A percentile compares a stretch with the other conserved stretches of the same genome.
phyloP scores from a whole-genome alignment of 2,113 vertebrate species.

The Pseudopipra pipra region DNA sequence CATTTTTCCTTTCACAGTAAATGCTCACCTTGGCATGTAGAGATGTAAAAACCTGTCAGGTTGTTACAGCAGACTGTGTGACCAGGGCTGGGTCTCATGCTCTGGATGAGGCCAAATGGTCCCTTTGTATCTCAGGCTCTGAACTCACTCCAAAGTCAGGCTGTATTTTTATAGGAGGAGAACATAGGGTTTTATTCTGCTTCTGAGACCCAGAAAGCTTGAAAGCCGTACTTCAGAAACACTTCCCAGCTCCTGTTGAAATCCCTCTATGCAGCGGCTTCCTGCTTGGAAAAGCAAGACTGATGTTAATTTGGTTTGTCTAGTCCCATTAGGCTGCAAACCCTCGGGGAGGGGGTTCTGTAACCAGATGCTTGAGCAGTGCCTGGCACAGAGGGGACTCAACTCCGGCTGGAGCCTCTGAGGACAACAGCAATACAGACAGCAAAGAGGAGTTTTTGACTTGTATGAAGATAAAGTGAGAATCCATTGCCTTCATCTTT shows the following conservation, averaged over 20 bases:
- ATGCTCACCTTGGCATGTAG: slow-evolving; percentile 37
- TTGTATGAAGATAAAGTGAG: accelerated
- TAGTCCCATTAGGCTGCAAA: neutral
- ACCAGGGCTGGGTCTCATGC: neutral
- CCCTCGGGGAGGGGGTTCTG: neutral
- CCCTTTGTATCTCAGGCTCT: neutral
- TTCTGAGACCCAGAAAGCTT: slow-evolving; percentile 23
- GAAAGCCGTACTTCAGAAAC: neutral
- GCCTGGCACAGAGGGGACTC: neutral
- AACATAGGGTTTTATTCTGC: neutral
- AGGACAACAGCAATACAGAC: neutral
- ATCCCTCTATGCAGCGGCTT: neutral
- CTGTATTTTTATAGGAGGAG: slow-evolving; percentile 8
- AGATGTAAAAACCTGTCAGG: neutral
- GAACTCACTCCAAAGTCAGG: slow-evolving; percentile 32
- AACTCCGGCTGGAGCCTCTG: neutral
- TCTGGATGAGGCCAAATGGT: slow-evolving; percentile 15
- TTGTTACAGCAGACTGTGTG: neutral
- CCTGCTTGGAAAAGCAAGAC: neutral
- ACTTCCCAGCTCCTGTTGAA: neutral
- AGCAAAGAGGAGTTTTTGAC: neutral
- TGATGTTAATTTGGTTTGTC: neutral
- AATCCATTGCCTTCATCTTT: neutral
- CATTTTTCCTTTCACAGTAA: slow-evolving; percentile 52
- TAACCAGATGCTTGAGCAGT: neutral